phyloP scores from a whole-genome alignment of 2,113 vertebrate genomes.

The Pygoscelis antarcticus region DNA sequence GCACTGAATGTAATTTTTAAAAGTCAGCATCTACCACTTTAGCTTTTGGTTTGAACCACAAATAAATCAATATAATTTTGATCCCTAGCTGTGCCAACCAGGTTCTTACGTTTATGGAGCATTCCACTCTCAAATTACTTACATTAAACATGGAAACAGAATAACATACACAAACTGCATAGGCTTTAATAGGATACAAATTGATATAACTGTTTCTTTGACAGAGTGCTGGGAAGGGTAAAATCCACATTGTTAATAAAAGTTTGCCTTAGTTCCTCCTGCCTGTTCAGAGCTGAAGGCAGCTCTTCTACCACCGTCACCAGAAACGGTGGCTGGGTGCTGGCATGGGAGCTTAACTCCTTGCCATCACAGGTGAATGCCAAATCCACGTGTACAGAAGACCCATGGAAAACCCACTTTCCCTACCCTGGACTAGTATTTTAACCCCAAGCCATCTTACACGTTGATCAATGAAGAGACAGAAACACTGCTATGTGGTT shows the following conservation, averaged over 20 bases:
- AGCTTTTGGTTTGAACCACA: constrained; percentile 37
- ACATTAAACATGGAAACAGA: background rate
- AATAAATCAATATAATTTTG: constrained; percentile 50
- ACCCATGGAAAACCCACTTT: background rate
- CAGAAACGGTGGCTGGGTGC: background rate
- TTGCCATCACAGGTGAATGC: background rate
- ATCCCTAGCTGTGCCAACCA: background rate
- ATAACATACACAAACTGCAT: background rate
- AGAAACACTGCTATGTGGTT: background rate
- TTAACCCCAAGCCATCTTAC: background rate
- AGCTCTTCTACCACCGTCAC: background rate
- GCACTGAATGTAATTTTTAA: constrained; percentile 53
- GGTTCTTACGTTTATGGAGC: background rate
- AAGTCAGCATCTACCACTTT: constrained; percentile 34
- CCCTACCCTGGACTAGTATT: background rate
- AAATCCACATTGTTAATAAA: background rate
- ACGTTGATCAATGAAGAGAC: background rate
- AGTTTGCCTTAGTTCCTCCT: background rate
- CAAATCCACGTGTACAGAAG: background rate
- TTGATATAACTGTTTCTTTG: background rate
- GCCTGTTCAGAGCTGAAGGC: background rate
- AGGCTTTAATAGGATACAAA: constrained; percentile 1
- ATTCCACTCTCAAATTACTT: constrained; percentile 12
- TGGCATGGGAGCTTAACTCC: background rate
- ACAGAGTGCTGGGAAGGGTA: background rate